Base-by-base conservation (phyloP, 2,113 vertebrate species). In the Xiphias gladius region DNA sequence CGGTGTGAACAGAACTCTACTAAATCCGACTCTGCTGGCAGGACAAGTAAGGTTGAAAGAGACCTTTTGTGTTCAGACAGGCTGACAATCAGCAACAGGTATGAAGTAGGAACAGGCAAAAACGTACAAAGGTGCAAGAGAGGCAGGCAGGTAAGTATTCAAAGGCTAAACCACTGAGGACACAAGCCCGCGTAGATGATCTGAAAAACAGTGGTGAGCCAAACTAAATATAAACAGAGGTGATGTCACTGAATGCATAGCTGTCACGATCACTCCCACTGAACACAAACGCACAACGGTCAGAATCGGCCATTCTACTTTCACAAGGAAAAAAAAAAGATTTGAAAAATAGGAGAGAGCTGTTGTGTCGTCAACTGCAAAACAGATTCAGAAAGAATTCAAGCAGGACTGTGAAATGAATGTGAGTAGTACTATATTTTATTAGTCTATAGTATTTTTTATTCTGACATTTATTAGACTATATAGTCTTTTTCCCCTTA, bases 111-210 rank as follows among this genome's bases (percentile, higher is more conserved):
- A 62, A 48, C 17, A 68, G 59, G 13, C 48, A 59, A 63, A 69
- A 28, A 66, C 76, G 46, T 69, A 43, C 59, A 78, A 57, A 86
- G 58, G 67, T 77, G 48, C 46, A 71, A 67, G 43, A 81, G 50
- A 46, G n/a, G 19, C 75, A 78, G 70, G 37, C 66, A 52, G 22
- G 48, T 50, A 69, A 17, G 48, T 50, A 69, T 78, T 83, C 17
- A 63, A 75, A 76, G 48, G 28, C 48, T 52, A 55, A n/a, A 84
- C 55, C 30, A 28, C 73, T 58, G 22, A 83, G 65, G 59, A 32
- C 46, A 73, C 41, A 50, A 52, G 30, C n/a, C 19, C 74, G 61
- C 22, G 61, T 7, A 67, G 39, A 46, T 13, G 50, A 8, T 59
- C 65, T 69, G 26, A 83, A 24, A 76, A 74, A 78, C 13, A 78